These are phyloP conservation scores for Cydia strobilella DNA, from an alignment of 1,140 invertebrate species.

Conservation along the genomic window DNA sequence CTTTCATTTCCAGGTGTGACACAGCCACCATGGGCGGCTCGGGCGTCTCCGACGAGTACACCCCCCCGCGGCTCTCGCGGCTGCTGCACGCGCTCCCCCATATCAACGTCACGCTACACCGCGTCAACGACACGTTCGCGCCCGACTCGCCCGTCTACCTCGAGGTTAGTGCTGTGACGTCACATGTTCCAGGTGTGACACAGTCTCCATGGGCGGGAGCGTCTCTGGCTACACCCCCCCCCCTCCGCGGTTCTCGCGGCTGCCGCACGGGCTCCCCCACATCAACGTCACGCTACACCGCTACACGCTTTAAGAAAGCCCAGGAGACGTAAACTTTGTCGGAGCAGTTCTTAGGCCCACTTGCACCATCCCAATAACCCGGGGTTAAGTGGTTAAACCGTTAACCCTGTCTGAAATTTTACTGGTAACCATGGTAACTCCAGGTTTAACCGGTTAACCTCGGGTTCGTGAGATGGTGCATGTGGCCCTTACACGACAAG, in stretches of 20 bases:
- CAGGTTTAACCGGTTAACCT: too few relatives aligned
- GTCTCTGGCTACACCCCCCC: slow-evolving; percentile 84
- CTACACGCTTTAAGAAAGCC: too few relatives aligned
- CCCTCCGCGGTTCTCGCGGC: slow-evolving; percentile 89
- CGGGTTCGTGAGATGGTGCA: too few relatives aligned
- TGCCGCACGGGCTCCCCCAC: slow-evolving; percentile 92
- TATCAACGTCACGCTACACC: slow-evolving; percentile 92
- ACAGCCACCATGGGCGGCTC: slow-evolving; percentile 67
- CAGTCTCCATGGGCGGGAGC: slow-evolving; percentile 68
- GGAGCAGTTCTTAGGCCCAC: too few relatives aligned
- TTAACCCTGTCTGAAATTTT: too few relatives aligned
- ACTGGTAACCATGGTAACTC: too few relatives aligned
- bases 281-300: slow-evolving; percentile 92
- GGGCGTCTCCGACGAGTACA: slow-evolving; percentile 84
- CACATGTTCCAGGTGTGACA: slow-evolving; percentile 47
- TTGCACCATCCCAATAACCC: too few relatives aligned
- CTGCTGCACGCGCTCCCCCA: slow-evolving; percentile 93
- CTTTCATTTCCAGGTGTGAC: slow-evolving; percentile 50
- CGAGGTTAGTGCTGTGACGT: slow-evolving; percentile 83
- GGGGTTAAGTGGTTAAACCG: too few relatives aligned
- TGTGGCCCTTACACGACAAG: not conserved
- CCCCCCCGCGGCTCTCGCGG: slow-evolving; percentile 89
- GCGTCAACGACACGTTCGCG: slow-evolving; percentile 94
- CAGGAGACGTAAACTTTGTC: too few relatives aligned
- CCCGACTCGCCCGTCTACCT: slow-evolving; percentile 93